Conservation (phyloP, 2,888 invertebrate species). For the Trichopria drosophilae region DNA sequence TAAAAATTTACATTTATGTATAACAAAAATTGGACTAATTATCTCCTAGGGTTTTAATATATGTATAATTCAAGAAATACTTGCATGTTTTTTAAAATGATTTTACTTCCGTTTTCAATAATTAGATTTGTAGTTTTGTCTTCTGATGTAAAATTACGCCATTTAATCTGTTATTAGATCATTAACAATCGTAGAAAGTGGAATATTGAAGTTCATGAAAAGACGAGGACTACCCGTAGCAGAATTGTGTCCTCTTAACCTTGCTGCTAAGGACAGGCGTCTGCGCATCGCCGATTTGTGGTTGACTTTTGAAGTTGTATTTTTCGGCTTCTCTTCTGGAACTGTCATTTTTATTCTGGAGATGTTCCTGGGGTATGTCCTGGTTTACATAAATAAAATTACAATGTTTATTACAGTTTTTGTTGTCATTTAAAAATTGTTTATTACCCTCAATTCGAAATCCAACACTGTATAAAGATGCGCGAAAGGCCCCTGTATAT, state of each 20-base stretch:
- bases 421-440: too few relatives aligned
- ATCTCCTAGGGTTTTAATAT: too few relatives aligned
- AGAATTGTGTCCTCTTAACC: constrained; percentile 78
- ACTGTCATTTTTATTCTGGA: constrained; percentile 70
- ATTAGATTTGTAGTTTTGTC: background rate
- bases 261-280: constrained; percentile 78
- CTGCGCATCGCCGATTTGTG: constrained; percentile 74
- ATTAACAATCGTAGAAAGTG: constrained; percentile 71
- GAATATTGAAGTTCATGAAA: constrained; percentile 72
- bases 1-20: too few relatives aligned
- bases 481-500: background rate
- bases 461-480: too few relatives aligned
- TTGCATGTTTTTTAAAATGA: too few relatives aligned
- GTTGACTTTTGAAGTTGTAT: constrained; percentile 79
- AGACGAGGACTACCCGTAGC: constrained; percentile 70
- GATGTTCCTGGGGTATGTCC: constrained; percentile 50
- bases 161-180: constrained; percentile 62
- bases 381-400: background rate
- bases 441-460: too few relatives aligned
- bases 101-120: too few relatives aligned
- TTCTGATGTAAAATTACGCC: too few relatives aligned
- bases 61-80: too few relatives aligned
- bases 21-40: too few relatives aligned
- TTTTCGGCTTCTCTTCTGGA: constrained; percentile 70
- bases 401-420: too few relatives aligned